phyloP scores from a whole-genome alignment of 2,113 vertebrate genomes.

The Panthera tigris region DNA sequence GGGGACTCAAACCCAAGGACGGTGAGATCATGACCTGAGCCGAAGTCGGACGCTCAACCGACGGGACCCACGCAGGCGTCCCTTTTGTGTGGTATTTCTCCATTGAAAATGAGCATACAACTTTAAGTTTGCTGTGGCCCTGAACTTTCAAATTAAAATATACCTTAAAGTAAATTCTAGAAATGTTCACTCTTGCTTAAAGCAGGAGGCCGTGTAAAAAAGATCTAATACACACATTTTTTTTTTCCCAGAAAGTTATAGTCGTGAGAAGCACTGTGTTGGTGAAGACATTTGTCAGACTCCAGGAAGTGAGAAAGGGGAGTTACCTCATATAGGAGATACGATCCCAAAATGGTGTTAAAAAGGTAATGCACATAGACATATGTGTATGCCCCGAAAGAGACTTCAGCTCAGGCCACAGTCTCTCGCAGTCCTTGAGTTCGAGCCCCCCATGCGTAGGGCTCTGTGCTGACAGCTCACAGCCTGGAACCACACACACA shows the following conservation, averaged over 20 bases:
- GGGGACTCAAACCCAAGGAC: too few relatives aligned
- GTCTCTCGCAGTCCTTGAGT: too few relatives aligned
- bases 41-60: too few relatives aligned
- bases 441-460: too few relatives aligned
- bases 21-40: too few relatives aligned
- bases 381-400: neutral
- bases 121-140: neutral
- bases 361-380: neutral
- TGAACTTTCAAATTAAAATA: conserved; percentile 23
- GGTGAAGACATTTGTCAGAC: neutral
- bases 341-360: neutral
- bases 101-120: neutral
- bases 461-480: too few relatives aligned
- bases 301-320: neutral
- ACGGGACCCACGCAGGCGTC: too few relatives aligned
- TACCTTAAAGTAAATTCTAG: conserved; percentile 1
- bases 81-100: neutral
- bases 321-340: neutral
- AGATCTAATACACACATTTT: neutral
- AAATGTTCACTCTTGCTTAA: conserved; percentile 43
- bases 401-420: neutral
- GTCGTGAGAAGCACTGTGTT: neutral
- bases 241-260: conserved; percentile 4
- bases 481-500: neutral
- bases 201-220: neutral